These are phyloP conservation scores for Chionoecetes opilio DNA, from an alignment of 1,140 invertebrate species.

Conservation along the genomic window DNA sequence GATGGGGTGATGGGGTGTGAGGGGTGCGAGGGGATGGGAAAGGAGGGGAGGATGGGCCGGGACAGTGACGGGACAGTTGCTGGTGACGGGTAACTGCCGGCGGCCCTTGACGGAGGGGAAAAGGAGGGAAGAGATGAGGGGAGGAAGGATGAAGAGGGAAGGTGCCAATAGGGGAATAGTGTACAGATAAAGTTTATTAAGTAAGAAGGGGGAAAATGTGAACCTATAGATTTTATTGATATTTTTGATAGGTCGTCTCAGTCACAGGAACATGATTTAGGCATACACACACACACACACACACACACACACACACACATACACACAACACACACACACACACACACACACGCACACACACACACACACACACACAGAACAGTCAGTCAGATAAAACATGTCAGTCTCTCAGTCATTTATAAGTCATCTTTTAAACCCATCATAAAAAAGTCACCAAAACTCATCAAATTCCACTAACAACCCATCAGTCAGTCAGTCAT, in stretches of 20 bases:
- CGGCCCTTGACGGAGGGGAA: not conserved
- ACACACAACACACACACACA: too few species aligned
- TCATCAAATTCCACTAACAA: too few species aligned
- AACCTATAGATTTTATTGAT: not conserved
- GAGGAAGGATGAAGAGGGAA: slow-evolving; percentile 27
- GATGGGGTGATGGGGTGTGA: not conserved
- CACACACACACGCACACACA: not conserved
- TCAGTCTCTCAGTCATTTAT: not conserved
- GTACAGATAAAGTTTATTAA: not conserved
- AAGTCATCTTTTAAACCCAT: not conserved
- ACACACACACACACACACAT: too few species aligned
- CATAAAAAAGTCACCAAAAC: too few species aligned
- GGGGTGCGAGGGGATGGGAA: not conserved
- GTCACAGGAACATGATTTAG: too few species aligned
- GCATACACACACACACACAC: too few species aligned
- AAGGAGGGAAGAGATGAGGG: slow-evolving; percentile 15
- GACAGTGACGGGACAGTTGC: slow-evolving; percentile 24
- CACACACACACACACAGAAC: too few species aligned
- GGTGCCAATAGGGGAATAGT: not conserved
- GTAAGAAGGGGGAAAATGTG: not conserved
- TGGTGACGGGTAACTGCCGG: slow-evolving; percentile 23
- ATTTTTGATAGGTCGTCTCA: not conserved
- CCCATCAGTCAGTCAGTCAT: not conserved
- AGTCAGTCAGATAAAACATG: not conserved
- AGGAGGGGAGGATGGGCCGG: not conserved